A percentile compares a stretch with the other conserved stretches of the same genome.
Conservation (phyloP, 2,113 vertebrate genomes). For the Hippocampus comes region DNA sequence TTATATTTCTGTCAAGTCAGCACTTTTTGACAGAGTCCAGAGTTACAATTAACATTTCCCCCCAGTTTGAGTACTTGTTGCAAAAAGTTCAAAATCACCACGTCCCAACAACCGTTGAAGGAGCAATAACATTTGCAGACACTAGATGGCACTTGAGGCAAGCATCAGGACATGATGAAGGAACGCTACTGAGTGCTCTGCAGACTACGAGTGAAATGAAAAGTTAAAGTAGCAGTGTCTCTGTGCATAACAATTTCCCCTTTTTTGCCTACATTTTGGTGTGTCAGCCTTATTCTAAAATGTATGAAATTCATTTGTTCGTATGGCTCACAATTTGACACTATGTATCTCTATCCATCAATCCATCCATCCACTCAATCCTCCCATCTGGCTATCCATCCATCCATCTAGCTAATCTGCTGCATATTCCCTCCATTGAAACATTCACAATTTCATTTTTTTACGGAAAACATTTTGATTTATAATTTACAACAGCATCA, state of each 20-base stretch:
- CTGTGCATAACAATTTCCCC: neutral
- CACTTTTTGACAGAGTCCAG: neutral
- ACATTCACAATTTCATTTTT: no score
- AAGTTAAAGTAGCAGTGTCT: neutral
- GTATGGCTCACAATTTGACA: no score
- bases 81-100: neutral
- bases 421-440: no score
- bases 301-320: neutral
- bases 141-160: conserved; percentile 66
- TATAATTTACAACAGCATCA: no score
- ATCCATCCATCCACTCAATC: no score
- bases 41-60: neutral
- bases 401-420: no score
- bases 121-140: conserved; percentile 27
- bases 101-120: neutral
- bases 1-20: neutral
- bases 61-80: neutral
- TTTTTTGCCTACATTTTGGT: neutral
- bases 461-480: no score
- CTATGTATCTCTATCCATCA: no score
- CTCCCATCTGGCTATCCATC: no score
- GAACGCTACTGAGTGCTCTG: neutral
- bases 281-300: neutral
- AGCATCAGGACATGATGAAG: neutral
- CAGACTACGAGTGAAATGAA: neutral